phyloP scores from a whole-genome alignment of 2,888 invertebrate species.

The Eupeodes latifasciatus region DNA sequence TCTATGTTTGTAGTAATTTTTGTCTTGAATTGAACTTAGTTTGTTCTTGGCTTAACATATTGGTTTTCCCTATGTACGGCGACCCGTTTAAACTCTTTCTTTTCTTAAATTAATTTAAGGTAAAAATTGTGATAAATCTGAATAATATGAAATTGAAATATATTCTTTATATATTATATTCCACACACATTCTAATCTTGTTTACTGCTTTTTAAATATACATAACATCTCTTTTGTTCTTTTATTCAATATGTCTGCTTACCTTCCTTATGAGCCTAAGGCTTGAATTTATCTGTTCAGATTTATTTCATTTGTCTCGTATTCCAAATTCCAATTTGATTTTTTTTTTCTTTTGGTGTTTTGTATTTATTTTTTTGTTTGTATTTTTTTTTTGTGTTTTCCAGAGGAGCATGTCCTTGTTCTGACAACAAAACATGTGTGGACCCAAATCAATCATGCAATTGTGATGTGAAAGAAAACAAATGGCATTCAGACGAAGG shows the following conservation, averaged over 20 bases:
- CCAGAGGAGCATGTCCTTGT: conserved; percentile 90
- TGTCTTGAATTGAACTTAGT: too few relatives aligned
- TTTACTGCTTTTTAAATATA: neutral
- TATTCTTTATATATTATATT: neutral
- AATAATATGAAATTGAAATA: conserved; percentile 5
- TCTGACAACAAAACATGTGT: conserved; percentile 93
- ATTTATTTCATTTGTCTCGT: conserved; percentile 33
- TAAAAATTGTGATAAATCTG: neutral
- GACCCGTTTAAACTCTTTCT: too few relatives aligned
- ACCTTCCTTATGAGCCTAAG: neutral
- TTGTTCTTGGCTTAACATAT: too few relatives aligned
- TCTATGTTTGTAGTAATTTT: too few relatives aligned
- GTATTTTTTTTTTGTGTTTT: conserved; percentile 76
- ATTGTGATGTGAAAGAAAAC: conserved; percentile 94
- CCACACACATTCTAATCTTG: neutral
- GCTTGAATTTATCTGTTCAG: conserved; percentile 24
- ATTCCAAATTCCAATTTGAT: neutral
- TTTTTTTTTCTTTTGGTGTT: conserved; percentile 48
- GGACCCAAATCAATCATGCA: conserved; percentile 92
- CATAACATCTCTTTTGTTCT: neutral
- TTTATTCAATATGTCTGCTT: neutral
- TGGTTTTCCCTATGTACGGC: too few relatives aligned
- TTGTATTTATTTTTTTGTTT: conserved; percentile 62
- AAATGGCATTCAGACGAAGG: conserved; percentile 96
- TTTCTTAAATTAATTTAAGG: neutral